Evolutionary conservation across 2,797 vertebrate species (phyloP), one percentile per base, ranked within the genome.

Genomic region (Diplodus sargus): DNA sequence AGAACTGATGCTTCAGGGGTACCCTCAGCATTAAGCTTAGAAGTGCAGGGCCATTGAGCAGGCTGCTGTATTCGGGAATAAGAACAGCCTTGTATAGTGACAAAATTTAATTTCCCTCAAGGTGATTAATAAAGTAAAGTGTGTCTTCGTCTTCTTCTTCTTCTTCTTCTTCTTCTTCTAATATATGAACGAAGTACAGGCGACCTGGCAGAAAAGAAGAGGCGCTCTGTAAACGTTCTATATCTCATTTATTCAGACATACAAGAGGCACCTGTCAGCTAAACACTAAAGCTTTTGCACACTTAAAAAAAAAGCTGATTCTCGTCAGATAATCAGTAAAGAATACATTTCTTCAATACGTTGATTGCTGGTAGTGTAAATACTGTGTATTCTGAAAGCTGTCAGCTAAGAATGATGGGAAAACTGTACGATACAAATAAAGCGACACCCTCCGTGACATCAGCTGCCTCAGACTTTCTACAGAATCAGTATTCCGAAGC

Each of bases 391-490:
- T 58, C 13, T 53, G 20, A 68, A 65, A 58, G 28, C 67, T 67
- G 74, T 70, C 70, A 51, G 25, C 22, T 28, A 28, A 20, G 70
- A 58, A 58, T 63, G 0, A 28, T 47, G 58, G 43, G 39, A 73
- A 70, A 65, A 74, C 52, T 56, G 43, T 28, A 66, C 34, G 30
- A 63, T 49, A 66, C 17, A 56, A 74, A 74, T 42, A 34, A 83
- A 78, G 74, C 52, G 64, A 76, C 53, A 78, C 28, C 61, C 81
- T 61, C 67, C 23, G 56, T 70, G 78, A 69, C 64, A 71, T 74
- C 48, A 58, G 51, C 25, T 43, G 56, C 17, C 43, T 74, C 53
- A 67, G 30, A 54, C 43, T 73, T 61, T 51, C 53, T 20, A 49
- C 30, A 67, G 17, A 74, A 74, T 82, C 73, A 72, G 74, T 48